phyloP scores from a whole-genome alignment of 2,888 invertebrate genomes.

The Polia nebulosa region DNA sequence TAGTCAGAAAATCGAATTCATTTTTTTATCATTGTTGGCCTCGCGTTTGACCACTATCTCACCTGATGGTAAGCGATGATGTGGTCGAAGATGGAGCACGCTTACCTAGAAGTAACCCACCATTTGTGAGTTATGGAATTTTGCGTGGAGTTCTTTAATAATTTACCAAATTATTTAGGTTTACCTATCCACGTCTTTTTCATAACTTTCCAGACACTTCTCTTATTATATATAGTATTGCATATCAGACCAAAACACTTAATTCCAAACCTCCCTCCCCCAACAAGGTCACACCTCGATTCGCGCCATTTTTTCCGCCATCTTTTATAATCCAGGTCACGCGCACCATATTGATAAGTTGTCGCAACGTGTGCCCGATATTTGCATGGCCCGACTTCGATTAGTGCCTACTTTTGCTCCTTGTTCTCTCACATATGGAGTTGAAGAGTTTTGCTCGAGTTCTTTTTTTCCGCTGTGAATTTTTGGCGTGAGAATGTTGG shows the following conservation, averaged over 20 bases:
- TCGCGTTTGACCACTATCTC: no score
- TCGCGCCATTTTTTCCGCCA: constrained; percentile 65
- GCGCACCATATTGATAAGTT: constrained; percentile 84
- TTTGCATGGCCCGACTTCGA: constrained; percentile 79
- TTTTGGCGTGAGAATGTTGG: constrained; percentile 41
- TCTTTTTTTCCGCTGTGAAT: constrained; percentile 28
- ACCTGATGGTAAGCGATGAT: no score
- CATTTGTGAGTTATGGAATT: no score
- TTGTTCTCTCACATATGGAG: constrained; percentile 54
- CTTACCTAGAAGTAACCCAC: no score
- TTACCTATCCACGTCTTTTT: no score
- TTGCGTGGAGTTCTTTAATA: no score
- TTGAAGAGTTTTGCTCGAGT: constrained; percentile 54
- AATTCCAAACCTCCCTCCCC: constrained; percentile 3
- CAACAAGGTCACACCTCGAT: constrained; percentile 46
- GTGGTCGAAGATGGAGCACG: no score
- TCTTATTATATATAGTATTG: no score
- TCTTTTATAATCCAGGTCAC: constrained; percentile 77
- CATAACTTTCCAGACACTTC: neutral
- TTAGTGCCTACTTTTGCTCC: constrained; percentile 62
- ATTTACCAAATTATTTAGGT: no score
- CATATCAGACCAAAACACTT: constrained; percentile 9
- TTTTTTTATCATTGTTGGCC: no score
- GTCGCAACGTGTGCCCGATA: constrained; percentile 78
- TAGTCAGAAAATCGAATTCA: no score